Evolutionary conservation across 2,888 invertebrate genomes (phyloP).

Genomic region (Lepidochitona cinerea): DNA sequence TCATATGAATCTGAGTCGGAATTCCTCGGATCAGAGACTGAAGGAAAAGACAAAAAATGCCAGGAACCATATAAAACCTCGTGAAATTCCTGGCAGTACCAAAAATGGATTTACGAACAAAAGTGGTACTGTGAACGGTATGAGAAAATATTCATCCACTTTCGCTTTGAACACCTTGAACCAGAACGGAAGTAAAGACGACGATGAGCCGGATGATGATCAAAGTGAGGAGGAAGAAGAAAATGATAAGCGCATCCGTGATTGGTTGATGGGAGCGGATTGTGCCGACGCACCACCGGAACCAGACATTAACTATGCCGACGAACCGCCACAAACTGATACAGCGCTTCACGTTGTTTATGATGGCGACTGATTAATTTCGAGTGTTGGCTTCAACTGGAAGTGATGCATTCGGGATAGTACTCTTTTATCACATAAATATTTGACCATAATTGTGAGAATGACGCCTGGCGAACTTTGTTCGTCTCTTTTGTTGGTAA

Average conservation of each 20-base stretch:
- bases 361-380: constrained; percentile 35
- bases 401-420: no score
- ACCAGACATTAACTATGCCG: constrained; percentile 36
- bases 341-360: constrained; percentile 52
- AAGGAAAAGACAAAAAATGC: not conserved
- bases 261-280: constrained; percentile 35
- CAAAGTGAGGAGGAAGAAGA: not conserved
- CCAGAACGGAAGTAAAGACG: not conserved
- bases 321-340: constrained; percentile 46
- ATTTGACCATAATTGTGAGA: no score
- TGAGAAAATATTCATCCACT: not conserved
- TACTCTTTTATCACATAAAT: no score
- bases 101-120: not conserved
- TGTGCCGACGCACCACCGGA: constrained; percentile 29
- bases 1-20: not conserved
- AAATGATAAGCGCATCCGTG: constrained; percentile 18
- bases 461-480: no score
- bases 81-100: not conserved
- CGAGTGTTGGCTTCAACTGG: no score
- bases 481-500: no score
- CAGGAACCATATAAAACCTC: not conserved
- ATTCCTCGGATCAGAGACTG: not conserved
- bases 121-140: not conserved
- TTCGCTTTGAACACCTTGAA: not conserved
- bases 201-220: not conserved